Percentiles rank a stretch among this genome's conserved stretches.
These are phyloP conservation scores for Turritopsis dohrnii DNA, from an alignment of 30 jellyfish, hydroid and myxozoan genomes.

Conservation along the genomic window DNA sequence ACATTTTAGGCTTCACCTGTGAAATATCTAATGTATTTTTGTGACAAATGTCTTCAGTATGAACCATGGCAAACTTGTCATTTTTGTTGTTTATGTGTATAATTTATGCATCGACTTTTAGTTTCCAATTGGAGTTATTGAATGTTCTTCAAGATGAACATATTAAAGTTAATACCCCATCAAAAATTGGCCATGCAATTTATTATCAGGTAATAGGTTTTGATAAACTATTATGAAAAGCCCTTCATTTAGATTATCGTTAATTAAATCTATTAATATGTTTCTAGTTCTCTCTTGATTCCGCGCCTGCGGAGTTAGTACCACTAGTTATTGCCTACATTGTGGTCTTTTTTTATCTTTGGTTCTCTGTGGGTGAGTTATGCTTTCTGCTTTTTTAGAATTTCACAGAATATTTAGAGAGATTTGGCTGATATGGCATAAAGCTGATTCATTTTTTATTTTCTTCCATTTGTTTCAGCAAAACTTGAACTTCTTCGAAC, in stretches of 20 bases:
- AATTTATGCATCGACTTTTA: not conserved
- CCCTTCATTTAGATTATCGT: no score
- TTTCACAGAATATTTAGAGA: not conserved
- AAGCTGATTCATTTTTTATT: not conserved
- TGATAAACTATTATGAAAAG: no score
- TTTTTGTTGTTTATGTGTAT: not conserved
- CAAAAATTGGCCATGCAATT: not conserved
- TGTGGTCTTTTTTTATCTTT: conserved; percentile 70
- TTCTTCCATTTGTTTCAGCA: conserved; percentile 42
- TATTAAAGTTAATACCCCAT: not conserved
- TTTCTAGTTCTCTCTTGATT: conserved; percentile 65
- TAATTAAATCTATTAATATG: not conserved
- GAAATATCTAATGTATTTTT: not conserved
- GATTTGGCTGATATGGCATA: not conserved
- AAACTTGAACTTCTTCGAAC: conserved; percentile 82
- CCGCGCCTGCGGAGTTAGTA: conserved; percentile 74
- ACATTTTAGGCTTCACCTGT: no score
- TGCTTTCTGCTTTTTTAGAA: not conserved
- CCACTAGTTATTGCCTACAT: conserved; percentile 67
- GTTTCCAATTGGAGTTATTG: not conserved
- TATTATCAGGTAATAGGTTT: not conserved
- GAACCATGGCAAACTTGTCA: no score
- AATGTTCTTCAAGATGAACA: not conserved
- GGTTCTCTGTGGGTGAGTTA: conserved; percentile 89
- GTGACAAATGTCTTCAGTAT: not conserved